Evolutionary conservation across 2,888 invertebrate genomes (phyloP).

Genomic region (Elmis aenea): DNA sequence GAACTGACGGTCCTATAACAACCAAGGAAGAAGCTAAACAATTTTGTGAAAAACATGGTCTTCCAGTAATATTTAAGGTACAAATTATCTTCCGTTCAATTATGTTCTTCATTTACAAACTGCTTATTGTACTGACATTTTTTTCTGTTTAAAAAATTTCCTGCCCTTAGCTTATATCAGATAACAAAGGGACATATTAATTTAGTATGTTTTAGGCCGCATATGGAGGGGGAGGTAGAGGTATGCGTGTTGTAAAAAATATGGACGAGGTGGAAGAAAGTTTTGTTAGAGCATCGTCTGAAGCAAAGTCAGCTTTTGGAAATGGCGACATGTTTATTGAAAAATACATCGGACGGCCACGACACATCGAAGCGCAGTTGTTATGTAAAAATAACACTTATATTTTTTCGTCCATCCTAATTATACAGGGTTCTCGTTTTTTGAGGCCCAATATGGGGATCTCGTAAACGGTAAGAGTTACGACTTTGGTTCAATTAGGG

Average conservation of each 20-base stretch:
- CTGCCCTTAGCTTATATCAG: too few relatives aligned
- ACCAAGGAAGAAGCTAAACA: constrained; percentile 80
- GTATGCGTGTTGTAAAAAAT: constrained; percentile 87
- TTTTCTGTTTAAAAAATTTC: constrained; percentile 4
- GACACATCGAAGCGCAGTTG: constrained; percentile 96
- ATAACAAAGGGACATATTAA: neutral
- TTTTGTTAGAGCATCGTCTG: constrained; percentile 90
- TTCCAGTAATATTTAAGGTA: constrained; percentile 95
- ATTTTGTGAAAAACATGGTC: constrained; percentile 87
- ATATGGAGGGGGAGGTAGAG: constrained; percentile 95
- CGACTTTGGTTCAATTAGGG: too few relatives aligned
- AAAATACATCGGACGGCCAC: constrained; percentile 93
- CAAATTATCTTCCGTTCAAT: constrained; percentile 1
- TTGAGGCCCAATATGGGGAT: too few relatives aligned
- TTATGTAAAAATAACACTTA: too few relatives aligned
- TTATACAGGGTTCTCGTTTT: too few relatives aligned
- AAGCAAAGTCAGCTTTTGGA: constrained; percentile 94
- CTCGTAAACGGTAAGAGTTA: too few relatives aligned
- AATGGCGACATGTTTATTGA: constrained; percentile 99
- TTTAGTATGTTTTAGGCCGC: constrained; percentile 61
- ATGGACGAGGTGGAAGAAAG: constrained; percentile 88
- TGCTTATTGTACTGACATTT: constrained; percentile 4
- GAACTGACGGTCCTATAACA: constrained; percentile 89
- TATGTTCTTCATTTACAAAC: constrained; percentile 2
- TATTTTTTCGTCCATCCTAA: too few relatives aligned